Conservation (phyloP, 2,797 vertebrate genomes). For the Silurus aristotelis region DNA sequence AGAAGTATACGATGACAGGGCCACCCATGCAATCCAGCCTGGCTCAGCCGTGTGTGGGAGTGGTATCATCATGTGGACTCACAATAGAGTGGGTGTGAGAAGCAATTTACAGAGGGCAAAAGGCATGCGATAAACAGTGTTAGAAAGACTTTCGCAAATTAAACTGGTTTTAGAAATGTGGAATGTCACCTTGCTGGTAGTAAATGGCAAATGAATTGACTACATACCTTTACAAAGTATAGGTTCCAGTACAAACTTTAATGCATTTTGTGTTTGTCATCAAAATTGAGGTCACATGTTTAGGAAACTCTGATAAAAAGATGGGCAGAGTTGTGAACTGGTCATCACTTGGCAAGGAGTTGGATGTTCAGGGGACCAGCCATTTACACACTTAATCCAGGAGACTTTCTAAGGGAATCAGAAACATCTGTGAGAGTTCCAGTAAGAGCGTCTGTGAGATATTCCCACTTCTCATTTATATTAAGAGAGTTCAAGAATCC, state of each 20-base stretch:
- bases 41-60: not conserved
- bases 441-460: no score
- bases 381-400: not conserved
- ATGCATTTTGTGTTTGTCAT: not conserved
- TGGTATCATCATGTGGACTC: conserved; percentile 1
- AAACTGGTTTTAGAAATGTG: not conserved
- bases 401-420: not conserved
- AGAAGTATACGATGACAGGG: not conserved
- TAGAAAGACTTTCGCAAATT: not conserved
- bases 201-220: not conserved
- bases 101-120: not conserved
- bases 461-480: not conserved
- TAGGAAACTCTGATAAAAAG: not conserved
- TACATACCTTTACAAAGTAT: not conserved
- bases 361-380: not conserved
- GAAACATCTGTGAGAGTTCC: not conserved
- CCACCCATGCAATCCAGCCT: not conserved
- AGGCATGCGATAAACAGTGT: not conserved
- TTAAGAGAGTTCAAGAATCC: not conserved
- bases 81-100: not conserved
- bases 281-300: not conserved
- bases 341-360: not conserved
- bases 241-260: not conserved
- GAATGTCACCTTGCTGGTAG: not conserved
- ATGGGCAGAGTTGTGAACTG: not conserved